phyloP scores from a whole-genome alignment of 1,140 invertebrate genomes.

The Pectinophora gossypiella region DNA sequence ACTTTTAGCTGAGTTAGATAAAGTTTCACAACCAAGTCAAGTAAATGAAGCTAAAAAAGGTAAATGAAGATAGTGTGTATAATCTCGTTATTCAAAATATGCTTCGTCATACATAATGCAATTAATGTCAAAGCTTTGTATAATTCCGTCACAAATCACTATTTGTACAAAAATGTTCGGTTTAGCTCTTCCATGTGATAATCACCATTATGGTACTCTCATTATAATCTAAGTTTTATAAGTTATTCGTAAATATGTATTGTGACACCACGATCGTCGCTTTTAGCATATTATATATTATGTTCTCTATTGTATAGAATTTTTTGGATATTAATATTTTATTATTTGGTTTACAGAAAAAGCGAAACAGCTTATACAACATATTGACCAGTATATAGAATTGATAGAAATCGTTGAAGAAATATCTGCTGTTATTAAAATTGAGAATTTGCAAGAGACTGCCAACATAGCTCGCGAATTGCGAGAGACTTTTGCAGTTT shows the following conservation, averaged over 20 bases:
- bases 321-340: too few relatives aligned
- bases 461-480: slow-evolving; percentile 40
- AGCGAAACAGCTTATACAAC: slow-evolving; percentile 31
- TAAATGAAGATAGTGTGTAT: not conserved
- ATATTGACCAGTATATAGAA: slow-evolving; percentile 51
- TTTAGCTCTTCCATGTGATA: too few relatives aligned
- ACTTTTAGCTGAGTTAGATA: slow-evolving; percentile 19
- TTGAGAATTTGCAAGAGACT: slow-evolving; percentile 38
- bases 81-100: not conserved
- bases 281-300: too few relatives aligned
- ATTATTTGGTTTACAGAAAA: slow-evolving; percentile 24
- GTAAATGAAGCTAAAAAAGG: not conserved
- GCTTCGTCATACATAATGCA: not conserved
- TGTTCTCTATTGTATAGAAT: too few relatives aligned
- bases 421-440: slow-evolving; percentile 35
- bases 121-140: not conserved
- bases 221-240: too few relatives aligned
- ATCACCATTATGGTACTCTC: too few relatives aligned
- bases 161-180: too few relatives aligned
- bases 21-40: not conserved
- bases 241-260: too few relatives aligned
- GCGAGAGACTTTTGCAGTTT: slow-evolving; percentile 26
- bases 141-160: too few relatives aligned
- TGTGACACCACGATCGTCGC: too few relatives aligned
- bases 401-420: slow-evolving; percentile 49